phyloP scores from a whole-genome alignment of 2,113 vertebrate species.

The Piprites chloris region DNA sequence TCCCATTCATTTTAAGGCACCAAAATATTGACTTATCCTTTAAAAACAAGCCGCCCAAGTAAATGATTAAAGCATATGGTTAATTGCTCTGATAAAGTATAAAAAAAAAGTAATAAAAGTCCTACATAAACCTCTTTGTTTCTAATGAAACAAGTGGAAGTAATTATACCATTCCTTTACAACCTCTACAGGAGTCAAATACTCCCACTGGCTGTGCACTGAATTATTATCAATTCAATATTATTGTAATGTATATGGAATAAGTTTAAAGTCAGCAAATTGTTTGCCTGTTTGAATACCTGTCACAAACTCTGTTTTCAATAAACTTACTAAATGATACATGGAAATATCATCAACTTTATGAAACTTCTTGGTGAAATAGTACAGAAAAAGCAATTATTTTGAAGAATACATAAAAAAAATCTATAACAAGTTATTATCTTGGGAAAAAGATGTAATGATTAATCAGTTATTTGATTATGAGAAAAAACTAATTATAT shows the following conservation, averaged over 20 bases:
- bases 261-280: not conserved
- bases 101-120: not conserved
- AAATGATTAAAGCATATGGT: not conserved
- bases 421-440: not conserved
- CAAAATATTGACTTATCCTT: not conserved
- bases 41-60: not conserved
- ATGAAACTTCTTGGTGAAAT: not conserved
- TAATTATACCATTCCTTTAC: not conserved
- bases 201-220: not conserved
- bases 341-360: not conserved
- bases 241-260: not conserved
- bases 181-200: not conserved
- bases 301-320: not conserved
- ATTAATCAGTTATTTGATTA: constrained; percentile 45
- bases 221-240: not conserved
- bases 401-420: not conserved
- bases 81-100: not conserved
- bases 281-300: not conserved
- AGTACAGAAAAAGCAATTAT: not conserved
- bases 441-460: not conserved
- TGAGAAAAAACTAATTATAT: constrained; percentile 26
- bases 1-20: not conserved
- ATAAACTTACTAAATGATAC: not conserved
- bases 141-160: not conserved
- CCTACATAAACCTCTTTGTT: not conserved